Evolutionary conservation across 2,888 invertebrate species (phyloP), one percentile per base, ranked within the genome.

Genomic region (Cistogaster globosa): DNA sequence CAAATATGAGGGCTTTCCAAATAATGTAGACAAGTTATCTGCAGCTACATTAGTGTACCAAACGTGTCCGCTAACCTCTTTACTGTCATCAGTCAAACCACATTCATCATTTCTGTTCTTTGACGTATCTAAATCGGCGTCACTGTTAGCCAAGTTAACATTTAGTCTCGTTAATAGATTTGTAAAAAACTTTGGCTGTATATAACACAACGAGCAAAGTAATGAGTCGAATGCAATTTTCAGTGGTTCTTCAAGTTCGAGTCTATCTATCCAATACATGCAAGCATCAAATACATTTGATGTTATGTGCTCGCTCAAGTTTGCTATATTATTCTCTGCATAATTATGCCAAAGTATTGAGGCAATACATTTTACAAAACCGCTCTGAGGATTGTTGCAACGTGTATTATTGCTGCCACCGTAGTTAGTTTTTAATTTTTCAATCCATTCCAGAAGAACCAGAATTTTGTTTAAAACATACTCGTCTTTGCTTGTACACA

Each of bases 161-260:
- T 95, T 95, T 92, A 97, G 95, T 90, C 95, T 95, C 89, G 95
- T 95, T 79, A 98, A 92, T 42, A 98, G 91, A 87, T 95, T 93
- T 62, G 95, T 95, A 90, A 97, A 98, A 72, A 96, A 93, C 86
- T 96, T 95, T 0, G 97, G 96, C 87, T 96, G 94, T 42, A 97
- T 96, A 92, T 96, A 96, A 92, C 97, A 98, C 90, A 97, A 94
- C 6, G 97, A 96, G 91, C 98, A 98, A 67, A 98, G 92, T 75
- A 97, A 94, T 89, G 96, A 95, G 92, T 98, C 97, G n/a, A 98
- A 94, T 0, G 97, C 95, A 89, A 95, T 95, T 92, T 98, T 98
- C 69, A 98, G 93, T 1, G 96, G 95, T 75, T 96, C 95, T 77
- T 95, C 94, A 57, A 95, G 94, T 20, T 95, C 94, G 62, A 97